Evolutionary conservation across 2,797 vertebrate genomes (phyloP).

Genomic region (Poecilia wingei): DNA sequence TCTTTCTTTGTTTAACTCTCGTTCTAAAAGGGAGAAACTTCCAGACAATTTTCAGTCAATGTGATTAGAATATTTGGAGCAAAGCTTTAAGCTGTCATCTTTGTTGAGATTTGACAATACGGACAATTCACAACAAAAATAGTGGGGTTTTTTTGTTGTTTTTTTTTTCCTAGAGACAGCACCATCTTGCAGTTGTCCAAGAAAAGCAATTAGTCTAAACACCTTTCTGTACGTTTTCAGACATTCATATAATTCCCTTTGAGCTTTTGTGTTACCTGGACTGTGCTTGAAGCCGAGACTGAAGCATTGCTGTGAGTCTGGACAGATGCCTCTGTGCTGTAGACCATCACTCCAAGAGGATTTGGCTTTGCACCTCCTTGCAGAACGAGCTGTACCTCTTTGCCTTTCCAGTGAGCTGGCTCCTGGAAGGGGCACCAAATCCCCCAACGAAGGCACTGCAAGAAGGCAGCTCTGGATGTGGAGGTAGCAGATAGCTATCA

Average conservation of each 20-base stretch:
- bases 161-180: slow-evolving; percentile 8
- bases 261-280: slow-evolving; percentile 55
- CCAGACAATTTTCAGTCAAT: slow-evolving; percentile 1
- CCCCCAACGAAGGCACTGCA: slow-evolving; percentile 90
- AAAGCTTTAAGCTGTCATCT: slow-evolving; percentile 2
- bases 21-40: slow-evolving; percentile 15
- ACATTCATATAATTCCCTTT: slow-evolving; percentile 29
- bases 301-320: slow-evolving; percentile 54
- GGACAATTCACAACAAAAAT: slow-evolving; percentile 10
- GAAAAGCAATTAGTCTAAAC: not conserved
- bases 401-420: slow-evolving; percentile 33
- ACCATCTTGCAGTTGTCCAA: not conserved
- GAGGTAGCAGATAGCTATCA: slow-evolving; percentile 74
- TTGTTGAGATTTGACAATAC: not conserved
- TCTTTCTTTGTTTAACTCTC: slow-evolving; percentile 10
- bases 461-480: slow-evolving; percentile 75
- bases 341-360: slow-evolving; percentile 86
- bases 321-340: slow-evolving; percentile 67
- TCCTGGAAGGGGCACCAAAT: slow-evolving; percentile 82
- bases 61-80: not conserved
- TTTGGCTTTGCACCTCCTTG: slow-evolving; percentile 81
- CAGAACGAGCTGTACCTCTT: slow-evolving; percentile 81
- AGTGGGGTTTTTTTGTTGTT: not conserved
- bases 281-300: slow-evolving; percentile 31
- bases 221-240: not conserved